These are phyloP conservation scores for Diplosoma virens DNA, from an alignment of 23 tunicate species.

Conservation along the genomic window DNA sequence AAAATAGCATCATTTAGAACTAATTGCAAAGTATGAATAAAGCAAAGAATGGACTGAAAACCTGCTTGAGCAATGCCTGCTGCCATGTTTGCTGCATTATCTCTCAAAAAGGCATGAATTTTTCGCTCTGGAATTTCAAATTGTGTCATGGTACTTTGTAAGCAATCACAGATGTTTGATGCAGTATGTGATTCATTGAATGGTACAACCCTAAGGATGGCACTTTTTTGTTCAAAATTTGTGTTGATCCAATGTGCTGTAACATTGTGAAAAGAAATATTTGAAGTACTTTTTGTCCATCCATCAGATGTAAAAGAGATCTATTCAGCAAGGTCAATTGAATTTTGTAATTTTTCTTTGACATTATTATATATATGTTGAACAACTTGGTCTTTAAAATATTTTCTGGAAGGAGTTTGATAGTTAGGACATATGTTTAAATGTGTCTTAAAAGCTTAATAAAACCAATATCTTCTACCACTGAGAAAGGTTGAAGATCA, in stretches of 20 bases:
- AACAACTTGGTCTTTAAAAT: background rate
- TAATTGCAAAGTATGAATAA: constrained; percentile 16
- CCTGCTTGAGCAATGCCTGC: background rate
- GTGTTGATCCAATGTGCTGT: background rate
- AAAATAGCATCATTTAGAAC: constrained; percentile 19
- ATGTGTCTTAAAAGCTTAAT: background rate
- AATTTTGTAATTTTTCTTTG: too few species aligned
- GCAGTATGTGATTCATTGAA: constrained; percentile 16
- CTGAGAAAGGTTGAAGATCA: constrained; percentile 49
- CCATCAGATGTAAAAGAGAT: too few species aligned
- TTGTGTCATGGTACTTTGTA: background rate
- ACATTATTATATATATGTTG: too few species aligned
- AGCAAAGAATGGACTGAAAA: background rate
- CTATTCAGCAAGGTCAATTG: too few species aligned
- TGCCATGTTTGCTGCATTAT: constrained; percentile 21
- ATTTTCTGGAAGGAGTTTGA: constrained; percentile 28
- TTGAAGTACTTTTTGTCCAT: too few species aligned
- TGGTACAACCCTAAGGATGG: constrained; percentile 6
- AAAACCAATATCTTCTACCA: constrained; percentile 46
- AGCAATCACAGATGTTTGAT: background rate
- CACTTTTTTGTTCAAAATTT: background rate
- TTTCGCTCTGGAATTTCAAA: constrained; percentile 11
- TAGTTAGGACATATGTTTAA: constrained; percentile 21
- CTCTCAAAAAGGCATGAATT: constrained; percentile 8
- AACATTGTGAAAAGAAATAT: too few species aligned